A percentile compares a stretch with the other conserved stretches of the same genome.
phyloP scores from a whole-genome alignment of 92 coral and sea anemone species.

The Siderastrea siderea region DNA sequence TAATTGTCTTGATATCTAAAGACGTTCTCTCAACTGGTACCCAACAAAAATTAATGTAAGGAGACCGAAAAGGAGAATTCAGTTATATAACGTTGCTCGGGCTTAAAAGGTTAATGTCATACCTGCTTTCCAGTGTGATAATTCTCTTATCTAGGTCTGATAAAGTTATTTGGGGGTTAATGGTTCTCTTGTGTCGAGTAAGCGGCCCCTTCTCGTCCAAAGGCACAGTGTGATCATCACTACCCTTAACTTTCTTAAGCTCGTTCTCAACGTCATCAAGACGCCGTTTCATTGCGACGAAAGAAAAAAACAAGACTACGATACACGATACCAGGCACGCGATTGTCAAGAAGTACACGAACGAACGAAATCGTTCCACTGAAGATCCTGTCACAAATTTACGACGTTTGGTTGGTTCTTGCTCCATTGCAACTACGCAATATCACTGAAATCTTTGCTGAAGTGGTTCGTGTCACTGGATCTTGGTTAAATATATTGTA shows the following conservation, averaged over 20 bases:
- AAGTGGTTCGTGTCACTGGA: background rate
- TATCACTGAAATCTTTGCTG: background rate
- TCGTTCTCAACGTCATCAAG: constrained; percentile 1
- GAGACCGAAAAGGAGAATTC: too few species aligned
- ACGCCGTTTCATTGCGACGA: background rate
- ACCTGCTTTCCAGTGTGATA: constrained; percentile 25
- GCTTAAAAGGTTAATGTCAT: background rate
- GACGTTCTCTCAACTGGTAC: too few species aligned
- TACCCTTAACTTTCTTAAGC: background rate
- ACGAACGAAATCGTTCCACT: background rate
- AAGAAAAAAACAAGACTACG: background rate
- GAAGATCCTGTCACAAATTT: background rate
- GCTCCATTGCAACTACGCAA: background rate
- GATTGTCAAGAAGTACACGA: background rate
- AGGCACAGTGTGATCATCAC: too few species aligned
- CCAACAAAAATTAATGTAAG: too few species aligned
- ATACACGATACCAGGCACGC: background rate
- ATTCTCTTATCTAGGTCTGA: constrained; percentile 16
- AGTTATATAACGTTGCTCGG: too few species aligned
- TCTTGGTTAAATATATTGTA: background rate
- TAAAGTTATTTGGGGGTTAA: background rate
- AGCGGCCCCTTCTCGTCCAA: background rate
- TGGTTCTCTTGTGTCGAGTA: background rate
- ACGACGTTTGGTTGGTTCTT: background rate
- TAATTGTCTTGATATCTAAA: too few species aligned